Base-by-base conservation (phyloP, 2,888 invertebrate genomes). In the Athetis lepigone region DNA sequence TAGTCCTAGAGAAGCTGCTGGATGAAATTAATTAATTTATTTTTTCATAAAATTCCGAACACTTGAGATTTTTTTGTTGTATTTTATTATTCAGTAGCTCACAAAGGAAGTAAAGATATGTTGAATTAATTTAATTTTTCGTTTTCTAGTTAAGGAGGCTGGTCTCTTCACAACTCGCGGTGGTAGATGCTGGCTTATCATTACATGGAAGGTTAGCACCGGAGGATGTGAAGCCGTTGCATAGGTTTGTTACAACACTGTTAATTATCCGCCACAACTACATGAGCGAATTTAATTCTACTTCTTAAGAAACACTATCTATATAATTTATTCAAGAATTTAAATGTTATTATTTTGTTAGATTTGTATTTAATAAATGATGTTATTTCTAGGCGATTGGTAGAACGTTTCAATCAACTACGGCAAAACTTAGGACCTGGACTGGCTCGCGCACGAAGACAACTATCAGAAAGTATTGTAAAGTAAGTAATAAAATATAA, bases 131-230 rank as follows among this genome's bases (percentile, higher is more conserved):
- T n/a, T n/a, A 33, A 33, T 4, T 4, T 21, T n/a, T 0, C 29
- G 18, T 21, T 3, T 54, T 63, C 11, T 25, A 64, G 79, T 88
- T 96, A 36, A 88, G 96, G 63, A 93, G 96, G 36, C 93, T 98
- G 6, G 97, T 98, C 55, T 91, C 97, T 1, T 97, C 98, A 75
- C 98, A 98, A 83, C 96, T 97, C 63, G 96, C 97, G 64, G 97
- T 97, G 0, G 95, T 99, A 6, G 98, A 98, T 75, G 97, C 97
- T 23, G 98, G 98, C 0, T 89, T 99, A 13, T 95, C 97, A 56
- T 89, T 99, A 27, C 99, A 99, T 83, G 98, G 98, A 0, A 96
- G 97, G 68, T 93, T 98, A 61, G 98, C 98, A 0, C 98, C 99
- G 0, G 94, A 97, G 0, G 98, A 97, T n/a, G 98, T 99, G 0